A percentile compares a stretch with the other conserved stretches of the same genome.
phyloP scores from a whole-genome alignment of 2,113 vertebrate genomes.

The Cynoglossus semilaevis region DNA sequence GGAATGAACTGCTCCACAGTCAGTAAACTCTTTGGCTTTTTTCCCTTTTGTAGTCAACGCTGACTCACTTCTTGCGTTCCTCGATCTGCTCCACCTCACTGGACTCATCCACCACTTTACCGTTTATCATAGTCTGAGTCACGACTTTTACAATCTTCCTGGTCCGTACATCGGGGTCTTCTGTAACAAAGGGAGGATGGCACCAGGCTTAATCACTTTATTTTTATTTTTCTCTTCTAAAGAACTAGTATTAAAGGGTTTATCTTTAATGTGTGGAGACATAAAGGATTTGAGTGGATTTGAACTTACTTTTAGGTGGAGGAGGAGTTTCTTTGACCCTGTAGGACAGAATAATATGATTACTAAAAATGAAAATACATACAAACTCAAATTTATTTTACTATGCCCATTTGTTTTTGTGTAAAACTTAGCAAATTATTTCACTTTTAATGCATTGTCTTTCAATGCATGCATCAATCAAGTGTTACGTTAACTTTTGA shows the following conservation, averaged over 20 bases:
- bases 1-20: not conserved
- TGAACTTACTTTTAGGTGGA: conserved; percentile 76
- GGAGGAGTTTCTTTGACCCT: conserved; percentile 72
- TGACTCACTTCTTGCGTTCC: conserved; percentile 73
- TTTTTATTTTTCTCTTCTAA: not conserved
- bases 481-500: no score
- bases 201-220: not conserved
- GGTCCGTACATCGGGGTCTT: conserved; percentile 76
- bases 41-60: not conserved
- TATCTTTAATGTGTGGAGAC: not conserved
- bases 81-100: conserved; percentile 79
- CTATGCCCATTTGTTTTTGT: no score
- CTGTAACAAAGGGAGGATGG: conserved; percentile 57
- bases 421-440: no score
- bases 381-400: not conserved
- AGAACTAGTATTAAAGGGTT: not conserved
- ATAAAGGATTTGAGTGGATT: not conserved
- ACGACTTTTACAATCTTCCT: conserved; percentile 82
- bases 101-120: conserved; percentile 79
- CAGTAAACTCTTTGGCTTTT: conserved; percentile 15
- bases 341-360: conserved; percentile 23
- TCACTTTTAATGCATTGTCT: no score
- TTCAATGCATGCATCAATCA: no score
- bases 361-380: not conserved
- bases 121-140: conserved; percentile 81